A percentile compares a stretch with the other conserved stretches of the same genome.
phyloP scores from a whole-genome alignment of 2,113 vertebrate genomes.

The Galbula dea region DNA sequence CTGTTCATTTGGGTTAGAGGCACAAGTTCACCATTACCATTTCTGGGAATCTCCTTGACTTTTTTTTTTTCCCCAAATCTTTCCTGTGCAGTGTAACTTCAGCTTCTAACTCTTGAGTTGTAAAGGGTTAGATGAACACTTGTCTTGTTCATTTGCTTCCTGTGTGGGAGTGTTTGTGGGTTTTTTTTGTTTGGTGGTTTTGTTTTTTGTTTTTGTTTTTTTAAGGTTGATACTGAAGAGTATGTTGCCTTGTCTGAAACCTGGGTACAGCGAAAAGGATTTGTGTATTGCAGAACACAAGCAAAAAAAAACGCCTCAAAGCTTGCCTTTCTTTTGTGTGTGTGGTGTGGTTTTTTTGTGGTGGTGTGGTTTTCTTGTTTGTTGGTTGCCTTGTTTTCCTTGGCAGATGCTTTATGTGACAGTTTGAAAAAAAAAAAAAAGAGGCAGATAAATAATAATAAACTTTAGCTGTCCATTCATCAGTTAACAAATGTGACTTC shows the following conservation, averaged over 20 bases:
- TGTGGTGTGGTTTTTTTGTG: too few relatives aligned
- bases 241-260: background rate
- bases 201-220: background rate
- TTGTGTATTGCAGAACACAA: background rate
- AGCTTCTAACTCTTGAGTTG: background rate
- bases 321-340: background rate
- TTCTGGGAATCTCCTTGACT: background rate
- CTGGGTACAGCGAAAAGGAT: background rate
- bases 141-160: background rate
- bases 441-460: background rate
- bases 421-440: background rate
- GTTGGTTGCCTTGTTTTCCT: background rate
- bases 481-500: background rate
- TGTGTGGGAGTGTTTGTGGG: background rate
- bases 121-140: background rate
- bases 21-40: rapidly evolving
- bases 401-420: background rate
- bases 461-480: background rate
- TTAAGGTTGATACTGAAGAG: background rate
- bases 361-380: too few relatives aligned
- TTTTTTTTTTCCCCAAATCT: background rate
- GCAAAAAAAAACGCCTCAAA: background rate
- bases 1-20: rapidly evolving
- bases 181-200: background rate
- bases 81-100: background rate